These are phyloP conservation scores for Fukomys damarensis DNA, from an alignment of 2,113 vertebrate genomes.

Conservation along the genomic window DNA sequence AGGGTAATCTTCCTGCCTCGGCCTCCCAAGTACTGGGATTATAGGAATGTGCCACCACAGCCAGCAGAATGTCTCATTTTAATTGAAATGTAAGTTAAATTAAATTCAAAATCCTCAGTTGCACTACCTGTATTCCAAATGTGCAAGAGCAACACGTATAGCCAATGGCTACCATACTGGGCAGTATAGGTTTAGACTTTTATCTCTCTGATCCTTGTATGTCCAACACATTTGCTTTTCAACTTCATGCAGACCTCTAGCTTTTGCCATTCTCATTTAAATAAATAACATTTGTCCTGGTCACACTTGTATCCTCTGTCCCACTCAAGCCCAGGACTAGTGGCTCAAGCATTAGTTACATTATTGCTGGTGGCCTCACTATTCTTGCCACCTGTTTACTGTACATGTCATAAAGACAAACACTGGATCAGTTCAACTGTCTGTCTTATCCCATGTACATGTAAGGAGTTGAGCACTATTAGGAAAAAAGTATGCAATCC, in stretches of 20 bases:
- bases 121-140: not conserved
- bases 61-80: not conserved
- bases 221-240: not conserved
- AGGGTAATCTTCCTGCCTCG: too few species aligned
- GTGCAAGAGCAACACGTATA: not conserved
- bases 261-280: not conserved
- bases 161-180: not conserved
- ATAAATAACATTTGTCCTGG: not conserved
- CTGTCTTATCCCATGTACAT: not conserved
- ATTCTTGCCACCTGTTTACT: not conserved
- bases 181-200: not conserved
- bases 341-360: not conserved
- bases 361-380: not conserved
- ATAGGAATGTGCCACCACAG: too few species aligned
- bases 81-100: not conserved
- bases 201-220: not conserved
- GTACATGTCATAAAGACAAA: not conserved
- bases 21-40: too few species aligned
- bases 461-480: not conserved
- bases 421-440: not conserved
- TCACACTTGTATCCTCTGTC: not conserved
- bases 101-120: constrained; percentile 6
- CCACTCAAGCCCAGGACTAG: not conserved
- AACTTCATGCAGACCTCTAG: not conserved
- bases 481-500: not conserved